Evolutionary conservation across 92 coral and sea anemone species (phyloP), one percentile per base, ranked within the genome.

Genomic region (Porites lobata): DNA sequence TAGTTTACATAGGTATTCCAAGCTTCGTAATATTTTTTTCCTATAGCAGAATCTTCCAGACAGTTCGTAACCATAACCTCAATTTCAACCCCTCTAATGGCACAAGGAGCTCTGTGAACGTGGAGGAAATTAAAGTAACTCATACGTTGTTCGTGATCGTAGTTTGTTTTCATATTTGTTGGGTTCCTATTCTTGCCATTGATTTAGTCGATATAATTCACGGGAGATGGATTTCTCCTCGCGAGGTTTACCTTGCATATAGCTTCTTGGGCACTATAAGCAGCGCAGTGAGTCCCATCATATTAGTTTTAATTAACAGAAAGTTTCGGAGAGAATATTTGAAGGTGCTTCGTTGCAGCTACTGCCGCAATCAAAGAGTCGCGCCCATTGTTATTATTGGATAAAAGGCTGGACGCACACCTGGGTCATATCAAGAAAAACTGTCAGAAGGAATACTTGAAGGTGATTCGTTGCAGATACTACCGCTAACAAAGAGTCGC

Each of bases 251-350:
- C 58, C 32, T 82, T 1, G 63, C 79, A 12, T 90, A 90, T 22
- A 90, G 83, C 47, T 90, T 77, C 85, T 54, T 54, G 21, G 85
- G 66, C 0, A 63, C 85, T 8, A 29, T 90, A 14, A 84, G 90
- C 75, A 90, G 93, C 72, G 66, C 89, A 12, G 62, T 90, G 0
- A 90, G 85, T 70, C 89, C 93, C 1, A 9, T 90, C 53, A 78
- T 85, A 13, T 90, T 84, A 62, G 93, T 89, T 7, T 75, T 90
- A 24, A 78, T 90, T 85, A 90, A 90, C 65, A 86, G 80, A 9
- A 78, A 63, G 12, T 85, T 90, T 71, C 85, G 59, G 64, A 84
- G 72, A 43, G 93, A 73, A 51, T 90, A 90, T 13, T 29, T 71
- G 26, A 71, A 72, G 72, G 18, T 90, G 11, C 57, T 90, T 50